Evolutionary conservation across 2,113 vertebrate species (phyloP).

Genomic region (Bujurquina vittata): DNA sequence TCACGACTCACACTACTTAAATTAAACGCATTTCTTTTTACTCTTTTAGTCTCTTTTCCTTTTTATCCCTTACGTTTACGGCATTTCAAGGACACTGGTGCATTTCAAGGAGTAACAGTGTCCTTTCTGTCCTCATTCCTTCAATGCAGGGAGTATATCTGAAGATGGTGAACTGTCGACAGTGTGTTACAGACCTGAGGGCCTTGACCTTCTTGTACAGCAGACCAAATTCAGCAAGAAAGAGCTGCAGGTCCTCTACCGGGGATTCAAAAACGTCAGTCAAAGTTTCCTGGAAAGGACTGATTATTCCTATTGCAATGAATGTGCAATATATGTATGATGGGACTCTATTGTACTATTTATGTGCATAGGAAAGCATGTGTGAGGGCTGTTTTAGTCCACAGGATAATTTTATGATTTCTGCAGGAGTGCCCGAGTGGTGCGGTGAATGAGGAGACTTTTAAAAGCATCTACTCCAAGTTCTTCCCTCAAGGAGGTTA

Average conservation of each 20-base stretch:
- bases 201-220: conserved; percentile 89
- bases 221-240: conserved; percentile 94
- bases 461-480: conserved; percentile 94
- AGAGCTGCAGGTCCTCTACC: conserved; percentile 94
- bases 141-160: conserved; percentile 83
- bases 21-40: not conserved
- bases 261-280: conserved; percentile 97
- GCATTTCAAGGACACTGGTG: not conserved
- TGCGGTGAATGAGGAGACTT: conserved; percentile 94
- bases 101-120: not conserved
- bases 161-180: conserved; percentile 90
- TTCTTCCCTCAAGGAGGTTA: conserved; percentile 98
- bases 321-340: not conserved
- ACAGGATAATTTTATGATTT: not conserved
- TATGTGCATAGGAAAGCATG: not conserved
- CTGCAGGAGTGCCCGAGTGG: conserved; percentile 92
- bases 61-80: not conserved
- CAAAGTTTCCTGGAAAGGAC: not conserved
- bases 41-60: not conserved
- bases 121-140: not conserved
- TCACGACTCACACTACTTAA: not conserved
- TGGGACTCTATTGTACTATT: not conserved
- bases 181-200: conserved; percentile 88
- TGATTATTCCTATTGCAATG: not conserved
- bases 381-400: not conserved